Conservation (phyloP, 2,888 invertebrate genomes). For the Falcaria lacertinaria region DNA sequence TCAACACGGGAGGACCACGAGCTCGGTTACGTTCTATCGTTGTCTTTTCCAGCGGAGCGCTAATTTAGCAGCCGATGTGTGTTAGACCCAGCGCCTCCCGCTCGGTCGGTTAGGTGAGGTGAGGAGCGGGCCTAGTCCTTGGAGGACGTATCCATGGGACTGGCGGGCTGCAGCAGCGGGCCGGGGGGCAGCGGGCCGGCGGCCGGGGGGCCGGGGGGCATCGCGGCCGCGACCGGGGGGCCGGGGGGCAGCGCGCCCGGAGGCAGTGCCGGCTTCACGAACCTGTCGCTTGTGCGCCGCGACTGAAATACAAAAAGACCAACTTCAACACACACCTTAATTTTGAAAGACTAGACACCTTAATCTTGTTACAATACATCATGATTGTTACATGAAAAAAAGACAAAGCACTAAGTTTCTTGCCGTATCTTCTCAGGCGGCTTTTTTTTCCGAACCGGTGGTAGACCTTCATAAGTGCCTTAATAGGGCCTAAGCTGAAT, state of each 20-base stretch:
- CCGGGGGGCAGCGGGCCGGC: slow-evolving; percentile 27
- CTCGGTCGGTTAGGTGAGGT: background rate
- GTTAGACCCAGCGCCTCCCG: background rate
- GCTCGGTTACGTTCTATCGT: background rate
- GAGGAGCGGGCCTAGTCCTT: slow-evolving; percentile 65
- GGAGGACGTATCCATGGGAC: slow-evolving; percentile 87
- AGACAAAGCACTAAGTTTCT: too few species aligned
- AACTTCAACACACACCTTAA: background rate
- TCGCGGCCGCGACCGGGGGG: slow-evolving; percentile 82
- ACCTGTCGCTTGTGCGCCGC: slow-evolving; percentile 87
- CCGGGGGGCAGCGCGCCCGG: slow-evolving; percentile 17
- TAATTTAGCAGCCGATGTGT: background rate
- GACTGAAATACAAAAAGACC: slow-evolving; percentile 50
- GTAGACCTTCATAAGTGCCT: too few species aligned
- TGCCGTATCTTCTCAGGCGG: too few species aligned
- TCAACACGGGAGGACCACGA: background rate
- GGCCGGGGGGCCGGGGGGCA: slow-evolving; percentile 86
- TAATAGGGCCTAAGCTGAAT: too few species aligned
- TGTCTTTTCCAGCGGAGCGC: background rate
- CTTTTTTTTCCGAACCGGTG: too few species aligned
- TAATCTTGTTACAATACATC: too few species aligned
- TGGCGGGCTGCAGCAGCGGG: slow-evolving; percentile 80
- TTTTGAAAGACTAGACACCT: too few species aligned
- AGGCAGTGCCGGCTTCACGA: slow-evolving; percentile 92
- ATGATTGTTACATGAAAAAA: too few species aligned